Conservation (phyloP, 2,113 vertebrate genomes). For the Uria lomvia region DNA sequence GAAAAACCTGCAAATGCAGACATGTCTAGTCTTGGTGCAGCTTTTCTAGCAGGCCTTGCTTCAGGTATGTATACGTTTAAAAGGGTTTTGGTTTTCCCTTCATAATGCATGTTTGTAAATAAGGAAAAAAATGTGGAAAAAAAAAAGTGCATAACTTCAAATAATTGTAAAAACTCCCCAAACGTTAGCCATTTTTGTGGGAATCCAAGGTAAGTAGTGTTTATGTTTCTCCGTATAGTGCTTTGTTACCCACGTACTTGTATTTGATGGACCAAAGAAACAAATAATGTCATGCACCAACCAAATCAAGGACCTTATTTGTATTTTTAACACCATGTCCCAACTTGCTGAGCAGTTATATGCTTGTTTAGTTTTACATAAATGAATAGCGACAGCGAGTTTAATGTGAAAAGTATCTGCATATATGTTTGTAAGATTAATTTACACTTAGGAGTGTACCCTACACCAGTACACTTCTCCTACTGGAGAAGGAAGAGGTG, state of each 20-base stretch:
- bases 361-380: background rate
- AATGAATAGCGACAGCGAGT: background rate
- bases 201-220: background rate
- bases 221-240: background rate
- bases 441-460: background rate
- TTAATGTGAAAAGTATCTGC: background rate
- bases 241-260: background rate
- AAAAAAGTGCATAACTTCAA: background rate
- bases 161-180: background rate
- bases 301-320: background rate
- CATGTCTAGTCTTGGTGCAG: constrained; percentile 94
- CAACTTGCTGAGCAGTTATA: background rate
- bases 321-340: background rate
- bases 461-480: too few species aligned
- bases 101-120: background rate
- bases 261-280: background rate
- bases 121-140: background rate
- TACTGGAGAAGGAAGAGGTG: background rate
- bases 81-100: background rate
- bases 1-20: constrained; percentile 78
- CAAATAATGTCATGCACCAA: background rate
- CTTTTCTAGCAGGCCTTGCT: constrained; percentile 89
- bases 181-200: background rate
- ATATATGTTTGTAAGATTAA: background rate
- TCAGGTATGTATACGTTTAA: constrained; percentile 75